Evolutionary conservation across 2,888 invertebrate species (phyloP), one percentile per base, ranked within the genome.

Genomic region (Drosophila algonquin): DNA sequence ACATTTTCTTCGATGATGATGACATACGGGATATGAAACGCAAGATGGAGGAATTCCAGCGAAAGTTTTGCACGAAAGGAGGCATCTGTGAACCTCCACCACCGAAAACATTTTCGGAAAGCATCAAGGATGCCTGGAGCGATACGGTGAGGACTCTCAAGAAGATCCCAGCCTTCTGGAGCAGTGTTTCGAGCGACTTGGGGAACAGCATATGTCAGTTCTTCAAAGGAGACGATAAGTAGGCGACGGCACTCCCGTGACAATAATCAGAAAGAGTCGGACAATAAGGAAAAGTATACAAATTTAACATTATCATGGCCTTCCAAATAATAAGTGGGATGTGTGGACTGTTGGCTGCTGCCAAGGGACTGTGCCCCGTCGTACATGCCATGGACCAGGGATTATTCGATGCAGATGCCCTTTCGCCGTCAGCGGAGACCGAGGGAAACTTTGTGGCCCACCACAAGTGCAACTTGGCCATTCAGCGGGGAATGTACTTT

Each of bases 341-440:
- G 10, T 79, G 67, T 63, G 84, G 76, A 68, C 84, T 8, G 53
- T 81, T 1, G 73, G 57, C 35, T 58, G 3, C 65, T 14, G 77
- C 79, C 12, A 71, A 55, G 10, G 51, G 68, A 16, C 2, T 73
- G 3, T 81, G 76, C 16, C 35, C 10, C 12, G 35, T 35, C 4
- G 12, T 35, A 12, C 4, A 12, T 35, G 35, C 12, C 35, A 35
- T 40, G 14, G 40, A 40, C 6, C 14, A 14, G 14, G 14, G 6
- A 12, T 40, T 14, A 40, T 40, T 56, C 7, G 21, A 8, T 27
- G 10, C 2, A 6, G 44, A 27, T 2, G 7, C 21, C 5, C 7
- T 10, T 1, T 2, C 40, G 6, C 14, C 40, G 40, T 30, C 46
- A 8, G 10, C 32, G 30, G 35, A 35, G 3, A 1, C 12, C n/a